Conservation (phyloP, 2,113 vertebrate species). For the Plotosus lineatus region DNA sequence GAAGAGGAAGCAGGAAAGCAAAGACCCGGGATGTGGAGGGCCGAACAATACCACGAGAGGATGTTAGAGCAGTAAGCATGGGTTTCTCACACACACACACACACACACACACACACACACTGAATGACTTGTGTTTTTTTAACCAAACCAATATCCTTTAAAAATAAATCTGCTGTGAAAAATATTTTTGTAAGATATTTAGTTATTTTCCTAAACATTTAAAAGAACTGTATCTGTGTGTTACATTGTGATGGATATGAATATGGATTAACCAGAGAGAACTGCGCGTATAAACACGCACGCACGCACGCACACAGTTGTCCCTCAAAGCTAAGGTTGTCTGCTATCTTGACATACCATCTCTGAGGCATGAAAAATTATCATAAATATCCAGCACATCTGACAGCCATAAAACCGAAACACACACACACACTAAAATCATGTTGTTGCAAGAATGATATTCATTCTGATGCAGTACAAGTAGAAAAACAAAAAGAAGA, state of each 20-base stretch:
- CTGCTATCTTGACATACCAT: not conserved
- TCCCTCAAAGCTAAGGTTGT: not conserved
- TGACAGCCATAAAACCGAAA: constrained; percentile 14
- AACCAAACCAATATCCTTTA: not conserved
- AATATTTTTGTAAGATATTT: not conserved
- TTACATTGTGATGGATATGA: constrained; percentile 7
- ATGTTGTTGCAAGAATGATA: not conserved
- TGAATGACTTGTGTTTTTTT: not conserved
- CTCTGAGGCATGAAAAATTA: constrained; percentile 18
- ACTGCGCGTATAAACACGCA: not conserved
- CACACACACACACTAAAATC: not conserved
- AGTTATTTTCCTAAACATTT: not conserved
- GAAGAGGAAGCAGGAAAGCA: not conserved
- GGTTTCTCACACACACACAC: not conserved
- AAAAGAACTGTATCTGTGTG: not conserved
- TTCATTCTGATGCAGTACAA: not conserved
- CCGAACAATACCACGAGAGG: constrained; percentile 38
- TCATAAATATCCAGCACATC: constrained; percentile 34
- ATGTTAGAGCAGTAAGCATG: constrained; percentile 13
- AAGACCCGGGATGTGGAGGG: constrained; percentile 17
- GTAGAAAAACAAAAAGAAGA: not conserved
- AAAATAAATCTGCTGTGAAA: not conserved
- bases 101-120: not conserved
- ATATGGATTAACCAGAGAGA: not conserved
- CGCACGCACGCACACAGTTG: not conserved